Conservation (phyloP, 2,113 vertebrate species). For the Xiphophorus hellerii region DNA sequence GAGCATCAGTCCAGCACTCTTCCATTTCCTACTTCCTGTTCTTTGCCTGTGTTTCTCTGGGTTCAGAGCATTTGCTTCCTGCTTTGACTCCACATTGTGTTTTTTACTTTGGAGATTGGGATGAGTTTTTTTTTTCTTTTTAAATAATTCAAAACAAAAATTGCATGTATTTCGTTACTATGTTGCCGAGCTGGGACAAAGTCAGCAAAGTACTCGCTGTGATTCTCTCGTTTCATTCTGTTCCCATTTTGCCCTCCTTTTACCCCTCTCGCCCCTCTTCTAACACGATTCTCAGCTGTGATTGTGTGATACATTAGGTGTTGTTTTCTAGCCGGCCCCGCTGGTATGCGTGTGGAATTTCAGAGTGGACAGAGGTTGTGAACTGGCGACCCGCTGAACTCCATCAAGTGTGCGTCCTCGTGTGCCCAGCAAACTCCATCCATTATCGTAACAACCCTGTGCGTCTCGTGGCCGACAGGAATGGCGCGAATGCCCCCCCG, state of each 20-base stretch:
- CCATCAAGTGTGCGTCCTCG: conserved; percentile 16
- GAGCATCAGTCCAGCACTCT: background rate
- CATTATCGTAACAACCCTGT: conserved; percentile 53
- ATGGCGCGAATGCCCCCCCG: conserved; percentile 40
- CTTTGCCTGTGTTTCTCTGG: background rate
- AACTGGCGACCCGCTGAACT: conserved; percentile 60
- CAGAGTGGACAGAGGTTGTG: conserved; percentile 44
- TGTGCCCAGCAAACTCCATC: conserved; percentile 51
- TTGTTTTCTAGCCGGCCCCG: conserved; percentile 12
- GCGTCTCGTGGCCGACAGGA: conserved; percentile 36
- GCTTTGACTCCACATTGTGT: background rate
- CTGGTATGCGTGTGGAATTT: conserved; percentile 57
- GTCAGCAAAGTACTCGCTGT: background rate
- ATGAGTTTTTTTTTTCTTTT: background rate
- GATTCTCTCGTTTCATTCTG: background rate
- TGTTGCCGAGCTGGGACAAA: background rate
- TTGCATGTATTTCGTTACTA: background rate
- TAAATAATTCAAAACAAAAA: background rate
- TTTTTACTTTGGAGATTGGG: background rate
- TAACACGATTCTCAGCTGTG: background rate
- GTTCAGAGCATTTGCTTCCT: background rate
- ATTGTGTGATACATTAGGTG: conserved; percentile 10
- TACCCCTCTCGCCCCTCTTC: background rate
- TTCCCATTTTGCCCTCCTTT: background rate
- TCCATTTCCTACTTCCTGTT: background rate